Conservation (phyloP, 92 coral and sea anemone species). For the Epizoanthus scotinus region DNA sequence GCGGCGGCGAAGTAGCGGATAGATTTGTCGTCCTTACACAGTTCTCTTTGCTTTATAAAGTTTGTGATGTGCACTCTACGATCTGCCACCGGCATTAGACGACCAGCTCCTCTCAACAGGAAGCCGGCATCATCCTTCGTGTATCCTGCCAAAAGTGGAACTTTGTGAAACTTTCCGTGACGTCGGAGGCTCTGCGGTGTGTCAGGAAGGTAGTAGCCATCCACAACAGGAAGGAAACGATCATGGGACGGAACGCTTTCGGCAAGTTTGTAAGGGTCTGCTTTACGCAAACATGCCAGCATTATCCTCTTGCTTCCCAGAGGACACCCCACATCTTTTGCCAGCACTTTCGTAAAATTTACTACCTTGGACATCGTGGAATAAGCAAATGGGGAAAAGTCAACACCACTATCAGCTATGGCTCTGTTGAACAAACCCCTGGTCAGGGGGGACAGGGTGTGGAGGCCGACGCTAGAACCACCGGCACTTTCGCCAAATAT, state of each 20-base stretch:
- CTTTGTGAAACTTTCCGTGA: conserved; percentile 58
- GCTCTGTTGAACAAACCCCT: conserved; percentile 53
- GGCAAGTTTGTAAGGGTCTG: conserved; percentile 43
- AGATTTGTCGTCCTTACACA: conserved; percentile 5
- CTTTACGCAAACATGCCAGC: conserved; percentile 33
- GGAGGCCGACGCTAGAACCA: conserved; percentile 59
- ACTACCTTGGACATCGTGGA: conserved; percentile 32
- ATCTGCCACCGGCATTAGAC: conserved; percentile 1
- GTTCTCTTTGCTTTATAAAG: neutral
- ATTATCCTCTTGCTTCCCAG: conserved; percentile 10
- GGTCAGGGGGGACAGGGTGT: conserved; percentile 39
- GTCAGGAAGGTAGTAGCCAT: conserved; percentile 58
- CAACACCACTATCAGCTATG: conserved; percentile 51
- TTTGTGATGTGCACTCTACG: conserved; percentile 25
- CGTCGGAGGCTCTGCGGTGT: conserved; percentile 70
- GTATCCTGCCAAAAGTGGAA: conserved; percentile 66
- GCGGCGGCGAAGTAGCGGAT: conserved; percentile 22
- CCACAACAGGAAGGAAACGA: conserved; percentile 68
- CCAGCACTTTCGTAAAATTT: conserved; percentile 27
- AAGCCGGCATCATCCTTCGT: conserved; percentile 83
- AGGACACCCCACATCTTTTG: conserved; percentile 40
- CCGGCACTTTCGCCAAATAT: conserved; percentile 62
- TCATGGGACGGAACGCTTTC: neutral
- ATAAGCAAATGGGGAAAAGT: conserved; percentile 52
- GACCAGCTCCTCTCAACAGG: neutral